A percentile compares a stretch with the other conserved stretches of the same genome.
These are phyloP conservation scores for Ammodytes marinus DNA, from an alignment of 2,113 vertebrate genomes.

Conservation along the genomic window DNA sequence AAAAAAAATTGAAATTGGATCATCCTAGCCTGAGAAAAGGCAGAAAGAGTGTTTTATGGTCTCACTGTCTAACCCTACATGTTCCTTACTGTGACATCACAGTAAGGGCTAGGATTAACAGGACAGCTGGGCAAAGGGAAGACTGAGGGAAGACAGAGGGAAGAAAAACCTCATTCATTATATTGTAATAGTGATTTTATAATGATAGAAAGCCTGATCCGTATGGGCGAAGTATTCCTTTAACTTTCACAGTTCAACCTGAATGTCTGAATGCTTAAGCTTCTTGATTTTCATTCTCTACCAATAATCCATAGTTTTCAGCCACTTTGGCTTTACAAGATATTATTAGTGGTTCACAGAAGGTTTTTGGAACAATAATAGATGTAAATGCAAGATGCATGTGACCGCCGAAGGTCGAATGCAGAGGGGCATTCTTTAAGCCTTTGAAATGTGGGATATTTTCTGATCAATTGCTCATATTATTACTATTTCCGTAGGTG, in stretches of 20 bases:
- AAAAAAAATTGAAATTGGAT: too few relatives aligned
- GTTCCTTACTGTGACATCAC: too few relatives aligned
- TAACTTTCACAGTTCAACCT: constrained; percentile 4
- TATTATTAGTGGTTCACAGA: neutral
- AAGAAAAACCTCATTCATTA: too few relatives aligned
- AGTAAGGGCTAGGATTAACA: too few relatives aligned
- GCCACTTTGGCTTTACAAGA: neutral
- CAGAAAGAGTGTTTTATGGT: too few relatives aligned
- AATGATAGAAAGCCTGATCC: too few relatives aligned
- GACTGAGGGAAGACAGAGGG: too few relatives aligned
- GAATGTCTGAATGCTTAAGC: neutral
- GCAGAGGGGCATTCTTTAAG: neutral
- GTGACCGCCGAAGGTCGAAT: neutral
- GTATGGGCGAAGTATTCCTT: too few relatives aligned
- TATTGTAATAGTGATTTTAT: too few relatives aligned
- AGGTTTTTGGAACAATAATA: neutral
- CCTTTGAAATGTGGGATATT: neutral
- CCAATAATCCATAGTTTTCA: neutral
- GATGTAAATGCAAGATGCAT: neutral
- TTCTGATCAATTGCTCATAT: neutral
- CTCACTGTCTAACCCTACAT: too few relatives aligned
- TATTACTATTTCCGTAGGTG: neutral
- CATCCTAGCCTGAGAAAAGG: too few relatives aligned
- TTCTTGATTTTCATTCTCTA: neutral
- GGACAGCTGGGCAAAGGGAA: too few relatives aligned